Conservation (phyloP, 35 echinoderm and acorn worm genomes). For the Holothuria glaberrima region DNA sequence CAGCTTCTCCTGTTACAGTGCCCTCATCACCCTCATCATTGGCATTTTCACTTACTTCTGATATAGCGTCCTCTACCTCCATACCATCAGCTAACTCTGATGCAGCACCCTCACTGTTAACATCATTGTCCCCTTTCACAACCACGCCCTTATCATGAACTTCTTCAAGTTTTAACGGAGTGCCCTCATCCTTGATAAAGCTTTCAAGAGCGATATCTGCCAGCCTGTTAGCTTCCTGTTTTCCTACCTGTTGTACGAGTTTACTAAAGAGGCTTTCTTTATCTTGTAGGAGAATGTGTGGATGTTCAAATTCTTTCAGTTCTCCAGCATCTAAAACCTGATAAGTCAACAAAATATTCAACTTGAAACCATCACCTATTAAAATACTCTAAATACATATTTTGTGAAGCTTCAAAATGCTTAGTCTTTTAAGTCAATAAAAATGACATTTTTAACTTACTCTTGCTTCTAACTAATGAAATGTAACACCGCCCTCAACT, state of each 20-base stretch:
- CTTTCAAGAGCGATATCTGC: constrained; percentile 42
- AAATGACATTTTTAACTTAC: no score
- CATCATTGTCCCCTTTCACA: neutral
- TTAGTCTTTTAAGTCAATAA: no score
- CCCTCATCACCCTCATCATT: no score
- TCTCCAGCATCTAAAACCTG: constrained; percentile 86
- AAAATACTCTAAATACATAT: no score
- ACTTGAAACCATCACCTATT: no score
- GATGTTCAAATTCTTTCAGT: constrained; percentile 80
- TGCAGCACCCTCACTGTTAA: neutral
- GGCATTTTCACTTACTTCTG: no score
- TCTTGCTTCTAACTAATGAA: no score
- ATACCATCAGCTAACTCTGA: neutral
- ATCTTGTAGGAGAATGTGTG: constrained; percentile 72
- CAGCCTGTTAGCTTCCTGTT: constrained; percentile 55
- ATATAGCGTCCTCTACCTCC: neutral
- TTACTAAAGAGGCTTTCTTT: constrained; percentile 55
- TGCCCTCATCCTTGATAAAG: constrained; percentile 8
- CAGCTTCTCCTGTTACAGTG: no score
- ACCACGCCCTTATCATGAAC: neutral
- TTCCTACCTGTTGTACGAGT: constrained; percentile 80
- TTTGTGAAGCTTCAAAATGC: no score
- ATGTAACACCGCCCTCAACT: no score
- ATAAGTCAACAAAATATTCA: neutral
- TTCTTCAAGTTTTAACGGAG: neutral